These are phyloP conservation scores for Chaetorhynchus papuensis DNA, from an alignment of 2,113 vertebrate species.

Conservation along the genomic window DNA sequence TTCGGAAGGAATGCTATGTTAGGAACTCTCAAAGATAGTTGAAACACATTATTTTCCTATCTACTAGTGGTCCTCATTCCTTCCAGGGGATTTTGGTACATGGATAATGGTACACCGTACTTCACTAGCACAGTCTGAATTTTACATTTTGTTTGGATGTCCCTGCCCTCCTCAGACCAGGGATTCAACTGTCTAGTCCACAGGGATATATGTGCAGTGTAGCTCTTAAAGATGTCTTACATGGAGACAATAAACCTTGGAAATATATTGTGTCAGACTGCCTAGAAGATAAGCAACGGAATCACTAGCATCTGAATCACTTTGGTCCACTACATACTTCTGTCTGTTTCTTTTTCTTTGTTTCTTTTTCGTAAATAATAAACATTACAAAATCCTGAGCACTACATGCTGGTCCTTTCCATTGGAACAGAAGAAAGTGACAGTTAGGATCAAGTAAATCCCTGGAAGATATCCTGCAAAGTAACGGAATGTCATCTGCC, in stretches of 20 bases:
- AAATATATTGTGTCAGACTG: background rate
- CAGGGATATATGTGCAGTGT: background rate
- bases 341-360: background rate
- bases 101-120: background rate
- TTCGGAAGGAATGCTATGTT: background rate
- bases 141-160: background rate
- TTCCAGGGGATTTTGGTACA: background rate
- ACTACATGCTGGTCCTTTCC: background rate
- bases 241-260: background rate
- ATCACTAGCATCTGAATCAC: background rate
- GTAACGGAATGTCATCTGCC: background rate
- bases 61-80: background rate
- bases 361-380: background rate
- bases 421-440: background rate
- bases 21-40: background rate
- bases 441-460: background rate
- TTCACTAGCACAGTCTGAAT: background rate
- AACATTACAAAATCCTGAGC: background rate
- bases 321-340: background rate
- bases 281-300: background rate
- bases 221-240: background rate
- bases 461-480: background rate
- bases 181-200: background rate
- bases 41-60: background rate
- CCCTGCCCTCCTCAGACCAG: background rate